Evolutionary conservation across 2,888 invertebrate genomes (phyloP).

Genomic region (Mythimna vitellina): DNA sequence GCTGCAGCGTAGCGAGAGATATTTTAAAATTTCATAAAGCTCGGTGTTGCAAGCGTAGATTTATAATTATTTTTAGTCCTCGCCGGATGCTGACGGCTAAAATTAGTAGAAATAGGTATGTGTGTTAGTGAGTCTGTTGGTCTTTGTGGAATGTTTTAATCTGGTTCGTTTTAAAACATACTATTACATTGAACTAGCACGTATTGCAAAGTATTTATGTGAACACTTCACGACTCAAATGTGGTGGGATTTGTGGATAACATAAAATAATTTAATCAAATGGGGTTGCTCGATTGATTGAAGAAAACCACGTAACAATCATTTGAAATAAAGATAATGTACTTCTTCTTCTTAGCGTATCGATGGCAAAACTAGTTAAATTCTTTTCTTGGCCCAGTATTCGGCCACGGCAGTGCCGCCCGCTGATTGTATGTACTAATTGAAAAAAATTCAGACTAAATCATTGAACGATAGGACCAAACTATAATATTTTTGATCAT

Average conservation of each 20-base stretch:
- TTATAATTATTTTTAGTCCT: slow-evolving; percentile 67
- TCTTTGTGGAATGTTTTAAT: slow-evolving; percentile 50
- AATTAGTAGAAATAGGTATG: slow-evolving; percentile 59
- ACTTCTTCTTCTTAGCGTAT: too few species aligned
- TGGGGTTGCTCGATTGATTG: neutral
- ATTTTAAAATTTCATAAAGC: slow-evolving; percentile 53
- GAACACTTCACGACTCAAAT: neutral
- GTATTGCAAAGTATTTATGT: neutral
- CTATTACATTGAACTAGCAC: neutral
- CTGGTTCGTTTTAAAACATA: slow-evolving; percentile 23
- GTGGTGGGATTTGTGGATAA: neutral
- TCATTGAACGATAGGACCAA: too few species aligned
- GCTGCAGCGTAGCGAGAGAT: slow-evolving; percentile 35
- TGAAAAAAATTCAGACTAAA: neutral
- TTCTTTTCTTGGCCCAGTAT: too few species aligned
- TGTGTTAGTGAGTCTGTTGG: slow-evolving; percentile 63
- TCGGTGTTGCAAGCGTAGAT: slow-evolving; percentile 62
- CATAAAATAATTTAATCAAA: neutral
- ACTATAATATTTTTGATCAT: neutral
- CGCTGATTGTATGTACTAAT: too few species aligned
- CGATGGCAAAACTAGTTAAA: too few species aligned
- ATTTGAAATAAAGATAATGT: neutral
- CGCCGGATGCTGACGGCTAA: slow-evolving; percentile 64
- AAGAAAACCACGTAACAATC: neutral
- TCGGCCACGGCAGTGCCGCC: too few species aligned